Percentiles rank a stretch among this genome's conserved stretches.
These are phyloP conservation scores for Leptinotarsa tumamoca DNA, from an alignment of 2,888 invertebrate species.

Conservation along the genomic window DNA sequence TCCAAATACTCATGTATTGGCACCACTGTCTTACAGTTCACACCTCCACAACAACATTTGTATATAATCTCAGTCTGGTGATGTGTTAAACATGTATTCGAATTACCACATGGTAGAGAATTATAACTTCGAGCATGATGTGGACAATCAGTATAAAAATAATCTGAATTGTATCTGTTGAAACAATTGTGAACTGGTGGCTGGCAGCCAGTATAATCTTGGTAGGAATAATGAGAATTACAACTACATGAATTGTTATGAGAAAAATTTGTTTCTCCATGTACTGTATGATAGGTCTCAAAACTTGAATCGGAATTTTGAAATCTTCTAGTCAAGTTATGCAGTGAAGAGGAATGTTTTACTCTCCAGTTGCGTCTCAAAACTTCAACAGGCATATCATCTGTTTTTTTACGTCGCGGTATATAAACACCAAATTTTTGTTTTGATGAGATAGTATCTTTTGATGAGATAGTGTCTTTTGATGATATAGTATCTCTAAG, in stretches of 20 bases:
- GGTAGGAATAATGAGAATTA: constrained; percentile 30
- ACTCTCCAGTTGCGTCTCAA: constrained; percentile 59
- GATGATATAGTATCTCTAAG: constrained; percentile 29
- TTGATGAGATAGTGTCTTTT: constrained; percentile 27
- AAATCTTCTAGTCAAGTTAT: constrained; percentile 56
- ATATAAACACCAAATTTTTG: neutral
- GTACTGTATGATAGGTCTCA: constrained; percentile 65
- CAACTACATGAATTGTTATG: constrained; percentile 31
- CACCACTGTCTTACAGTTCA: constrained; percentile 59
- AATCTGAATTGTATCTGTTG: constrained; percentile 33
- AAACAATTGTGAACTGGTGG: constrained; percentile 36
- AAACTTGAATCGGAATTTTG: constrained; percentile 43
- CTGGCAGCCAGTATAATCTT: constrained; percentile 31
- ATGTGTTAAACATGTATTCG: constrained; percentile 31
- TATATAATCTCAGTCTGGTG: constrained; percentile 46
- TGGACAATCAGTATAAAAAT: constrained; percentile 22
- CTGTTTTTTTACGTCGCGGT: constrained; percentile 43
- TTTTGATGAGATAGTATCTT: constrained; percentile 23
- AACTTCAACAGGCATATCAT: constrained; percentile 57
- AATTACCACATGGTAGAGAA: constrained; percentile 34
- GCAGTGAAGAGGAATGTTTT: constrained; percentile 65
- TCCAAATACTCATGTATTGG: constrained; percentile 65
- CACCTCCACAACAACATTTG: constrained; percentile 60
- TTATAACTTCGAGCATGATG: constrained; percentile 33
- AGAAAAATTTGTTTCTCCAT: constrained; percentile 55